Evolutionary conservation across 2,113 vertebrate species (phyloP), one percentile per base, ranked within the genome.

Genomic region (Peucedramus taeniatus): DNA sequence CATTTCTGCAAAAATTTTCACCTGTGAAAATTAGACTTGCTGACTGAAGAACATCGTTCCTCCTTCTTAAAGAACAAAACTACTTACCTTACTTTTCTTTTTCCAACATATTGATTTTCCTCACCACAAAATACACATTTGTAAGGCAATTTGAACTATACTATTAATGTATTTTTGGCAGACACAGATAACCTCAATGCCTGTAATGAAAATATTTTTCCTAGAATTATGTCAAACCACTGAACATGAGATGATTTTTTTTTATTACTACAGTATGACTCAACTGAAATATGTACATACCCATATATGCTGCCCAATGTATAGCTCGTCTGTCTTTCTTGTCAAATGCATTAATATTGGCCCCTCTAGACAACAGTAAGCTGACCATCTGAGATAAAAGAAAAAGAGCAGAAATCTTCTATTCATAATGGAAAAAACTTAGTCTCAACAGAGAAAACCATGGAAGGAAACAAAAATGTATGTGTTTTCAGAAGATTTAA

Each of bases 231-330:
- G 44, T 56, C 88, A 85, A 63, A 26, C 31, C 24, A 57, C 19
- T 83, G 78, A 83, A 87, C 1, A 57, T 23, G 33, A 71, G 12
- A 35, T 20, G 3, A 61, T 13, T 51, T 37, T 53, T 53, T 40
- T 53, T 83, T 6, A 37, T 53, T 71, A 64, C 11, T 21, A 50
- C 8, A 57, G 17, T 9, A 89, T 80, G 35, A 93, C 83, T 31
- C 31, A 90, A 53, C n/a, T 35, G 20, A 63, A 85, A 76, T 63
- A 79, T 4, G 10, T 91, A 97, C 98, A 96, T 99, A 99, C 99
- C 99, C 99, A 99, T 99, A 96, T 99, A 99, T 30, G 99, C 99
- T 64, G 99, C 99, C 99, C 99, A 99, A 87, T 99, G 99, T 96
- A 99, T 99, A 56, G 99, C 99, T 89, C 99, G 98, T n/a, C 99